Percentiles rank a stretch among this genome's conserved stretches.
Evolutionary conservation across 2,888 invertebrate species (phyloP).

Genomic region (Hoplodrina ambigua): DNA sequence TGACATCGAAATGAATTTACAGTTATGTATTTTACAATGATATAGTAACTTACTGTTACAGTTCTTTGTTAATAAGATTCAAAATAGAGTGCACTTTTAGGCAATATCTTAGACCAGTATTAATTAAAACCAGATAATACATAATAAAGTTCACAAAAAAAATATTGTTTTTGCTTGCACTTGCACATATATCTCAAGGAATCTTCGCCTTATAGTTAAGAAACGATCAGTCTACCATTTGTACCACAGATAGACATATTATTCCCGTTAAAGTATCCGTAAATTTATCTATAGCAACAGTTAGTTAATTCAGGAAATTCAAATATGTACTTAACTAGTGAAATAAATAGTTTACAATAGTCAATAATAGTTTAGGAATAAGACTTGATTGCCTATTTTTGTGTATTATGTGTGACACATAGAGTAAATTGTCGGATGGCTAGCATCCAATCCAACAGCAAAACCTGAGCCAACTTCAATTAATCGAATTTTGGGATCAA

Average conservation of each 20-base stretch:
- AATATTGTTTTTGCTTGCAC: constrained; percentile 47
- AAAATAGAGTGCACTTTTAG: constrained; percentile 71
- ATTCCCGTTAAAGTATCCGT: constrained; percentile 63
- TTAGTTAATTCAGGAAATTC: constrained; percentile 70
- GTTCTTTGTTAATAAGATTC: constrained; percentile 59
- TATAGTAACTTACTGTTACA: constrained; percentile 50
- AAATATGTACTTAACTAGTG: constrained; percentile 84
- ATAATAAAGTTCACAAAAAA: not conserved
- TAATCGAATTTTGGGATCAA: constrained; percentile 83
- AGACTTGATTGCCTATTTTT: constrained; percentile 68
- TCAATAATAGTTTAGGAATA: constrained; percentile 76
- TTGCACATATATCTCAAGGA: constrained; percentile 56
- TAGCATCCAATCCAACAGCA: constrained; percentile 33
- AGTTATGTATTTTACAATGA: constrained; percentile 29
- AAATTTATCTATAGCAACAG: constrained; percentile 68
- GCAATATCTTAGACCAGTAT: constrained; percentile 72
- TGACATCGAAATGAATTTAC: constrained; percentile 38
- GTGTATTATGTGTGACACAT: constrained; percentile 48
- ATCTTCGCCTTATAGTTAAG: constrained; percentile 63
- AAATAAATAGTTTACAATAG: constrained; percentile 81
- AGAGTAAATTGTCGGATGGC: constrained; percentile 31
- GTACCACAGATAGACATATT: constrained; percentile 61
- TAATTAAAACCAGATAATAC: constrained; percentile 49
- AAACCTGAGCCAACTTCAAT: constrained; percentile 51
- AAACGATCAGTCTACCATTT: constrained; percentile 55